phyloP scores from a whole-genome alignment of 2,113 vertebrate species.

The Hassar affinis region DNA sequence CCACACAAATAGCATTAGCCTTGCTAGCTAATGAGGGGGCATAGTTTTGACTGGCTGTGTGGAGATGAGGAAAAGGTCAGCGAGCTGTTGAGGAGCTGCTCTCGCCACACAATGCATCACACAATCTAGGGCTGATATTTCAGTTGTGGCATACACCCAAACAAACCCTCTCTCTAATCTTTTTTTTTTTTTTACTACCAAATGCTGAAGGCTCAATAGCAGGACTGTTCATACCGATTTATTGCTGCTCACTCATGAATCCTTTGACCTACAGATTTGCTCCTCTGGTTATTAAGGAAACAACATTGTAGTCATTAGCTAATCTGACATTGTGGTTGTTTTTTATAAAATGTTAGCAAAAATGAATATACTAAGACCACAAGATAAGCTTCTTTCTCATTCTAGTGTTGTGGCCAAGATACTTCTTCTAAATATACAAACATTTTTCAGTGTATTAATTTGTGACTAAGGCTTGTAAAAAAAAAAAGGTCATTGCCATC shows the following conservation, averaged over 20 bases:
- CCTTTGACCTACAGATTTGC: neutral
- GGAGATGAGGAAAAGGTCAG: constrained; percentile 72
- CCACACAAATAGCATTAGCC: constrained; percentile 54
- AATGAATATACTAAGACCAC: neutral
- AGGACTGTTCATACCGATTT: neutral
- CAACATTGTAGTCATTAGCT: neutral
- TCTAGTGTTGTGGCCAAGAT: neutral
- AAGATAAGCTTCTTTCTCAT: neutral
- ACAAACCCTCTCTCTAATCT: constrained; percentile 23
- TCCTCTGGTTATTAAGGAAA: neutral
- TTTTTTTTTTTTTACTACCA: neutral
- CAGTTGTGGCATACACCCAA: constrained; percentile 38
- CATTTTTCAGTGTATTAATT: neutral
- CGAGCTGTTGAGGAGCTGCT: constrained; percentile 56
- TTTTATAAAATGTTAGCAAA: neutral
- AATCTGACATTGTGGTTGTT: neutral
- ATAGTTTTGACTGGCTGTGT: constrained; percentile 70
- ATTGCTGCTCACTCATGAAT: neutral
- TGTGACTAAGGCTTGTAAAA: neutral
- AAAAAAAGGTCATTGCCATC: neutral
- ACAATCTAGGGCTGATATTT: constrained; percentile 48
- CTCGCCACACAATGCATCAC: constrained; percentile 46
- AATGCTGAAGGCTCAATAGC: neutral
- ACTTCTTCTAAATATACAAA: neutral
- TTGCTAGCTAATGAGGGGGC: constrained; percentile 69